phyloP scores from a whole-genome alignment of 2,888 invertebrate species.

The Perdita meconis region DNA sequence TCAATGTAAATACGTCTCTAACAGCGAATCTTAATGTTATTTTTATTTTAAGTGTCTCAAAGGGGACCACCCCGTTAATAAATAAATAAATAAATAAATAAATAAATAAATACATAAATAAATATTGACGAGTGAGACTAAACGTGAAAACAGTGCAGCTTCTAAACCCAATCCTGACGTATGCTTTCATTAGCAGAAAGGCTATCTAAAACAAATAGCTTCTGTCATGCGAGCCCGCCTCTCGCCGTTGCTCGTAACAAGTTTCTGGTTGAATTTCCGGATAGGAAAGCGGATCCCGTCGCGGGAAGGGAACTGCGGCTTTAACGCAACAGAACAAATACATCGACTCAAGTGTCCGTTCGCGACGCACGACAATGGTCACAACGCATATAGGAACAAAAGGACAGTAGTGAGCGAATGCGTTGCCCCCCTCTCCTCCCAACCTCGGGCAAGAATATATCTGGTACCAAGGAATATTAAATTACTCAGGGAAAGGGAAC shows the following conservation, averaged over 20 bases:
- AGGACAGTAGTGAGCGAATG: slow-evolving; percentile 10
- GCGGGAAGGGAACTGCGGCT: slow-evolving; percentile 40
- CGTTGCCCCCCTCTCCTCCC: no score
- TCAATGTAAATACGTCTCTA: no score
- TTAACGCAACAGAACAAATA: slow-evolving; percentile 49
- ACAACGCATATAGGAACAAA: slow-evolving; percentile 50
- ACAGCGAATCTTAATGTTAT: no score
- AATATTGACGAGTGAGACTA: no score
- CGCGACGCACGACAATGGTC: slow-evolving; percentile 46
- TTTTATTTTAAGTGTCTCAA: no score
- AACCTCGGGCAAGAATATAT: background rate
- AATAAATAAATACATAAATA: no score
- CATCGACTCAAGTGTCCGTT: slow-evolving; percentile 61
- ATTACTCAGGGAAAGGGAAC: slow-evolving; percentile 26
- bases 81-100: no score
- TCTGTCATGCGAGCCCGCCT: background rate
- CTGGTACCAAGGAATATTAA: slow-evolving; percentile 31
- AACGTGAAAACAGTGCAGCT: background rate
- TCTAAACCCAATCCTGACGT: background rate
- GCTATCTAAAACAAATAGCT: slow-evolving; percentile 10
- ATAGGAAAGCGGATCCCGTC: slow-evolving; percentile 38
- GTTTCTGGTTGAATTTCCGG: slow-evolving; percentile 42
- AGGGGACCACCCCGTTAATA: no score
- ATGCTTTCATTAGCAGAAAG: slow-evolving; percentile 8
- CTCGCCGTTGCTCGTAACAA: slow-evolving; percentile 13